Evolutionary conservation across 2,888 invertebrate species (phyloP).

Genomic region (Synergus gifuensis): DNA sequence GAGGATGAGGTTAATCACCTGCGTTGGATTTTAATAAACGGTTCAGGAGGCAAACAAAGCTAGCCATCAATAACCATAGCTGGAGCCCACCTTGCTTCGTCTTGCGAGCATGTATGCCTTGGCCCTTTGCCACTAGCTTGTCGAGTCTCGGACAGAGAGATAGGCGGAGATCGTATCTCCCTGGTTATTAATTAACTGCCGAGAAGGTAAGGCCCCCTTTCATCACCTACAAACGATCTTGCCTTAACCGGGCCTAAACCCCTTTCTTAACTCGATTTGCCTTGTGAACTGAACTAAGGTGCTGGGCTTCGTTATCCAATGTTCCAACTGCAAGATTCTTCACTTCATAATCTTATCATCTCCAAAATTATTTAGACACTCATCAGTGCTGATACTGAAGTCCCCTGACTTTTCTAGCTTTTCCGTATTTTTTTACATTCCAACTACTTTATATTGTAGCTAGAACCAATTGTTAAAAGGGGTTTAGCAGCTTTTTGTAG

Average conservation of each 20-base stretch:
- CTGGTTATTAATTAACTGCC: conserved; percentile 77
- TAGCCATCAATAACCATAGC: conserved; percentile 74
- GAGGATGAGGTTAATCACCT: conserved; percentile 71
- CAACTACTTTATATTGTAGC: no score
- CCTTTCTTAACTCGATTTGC: conserved; percentile 47
- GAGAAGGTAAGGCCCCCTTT: conserved; percentile 76
- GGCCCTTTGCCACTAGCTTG: conserved; percentile 69
- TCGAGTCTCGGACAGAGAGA: conserved; percentile 69
- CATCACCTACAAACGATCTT: conserved; percentile 74
- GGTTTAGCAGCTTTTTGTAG: no score
- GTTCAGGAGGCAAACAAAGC: conserved; percentile 73
- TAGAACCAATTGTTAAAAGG: no score
- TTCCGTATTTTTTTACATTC: background rate
- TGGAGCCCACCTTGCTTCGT: conserved; percentile 52
- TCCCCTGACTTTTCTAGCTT: background rate
- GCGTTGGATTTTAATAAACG: conserved; percentile 75
- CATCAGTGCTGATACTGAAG: background rate
- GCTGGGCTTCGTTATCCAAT: conserved; percentile 45
- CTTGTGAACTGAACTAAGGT: conserved; percentile 33
- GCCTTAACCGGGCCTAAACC: conserved; percentile 51
- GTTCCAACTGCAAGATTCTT: conserved; percentile 18
- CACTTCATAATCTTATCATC: background rate
- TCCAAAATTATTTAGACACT: background rate
- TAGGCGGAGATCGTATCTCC: conserved; percentile 76
- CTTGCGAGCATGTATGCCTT: conserved; percentile 49